Percentiles rank a stretch among this genome's conserved stretches.
These are phyloP conservation scores for Grus americana DNA, from an alignment of 2,113 vertebrate genomes.

Conservation along the genomic window DNA sequence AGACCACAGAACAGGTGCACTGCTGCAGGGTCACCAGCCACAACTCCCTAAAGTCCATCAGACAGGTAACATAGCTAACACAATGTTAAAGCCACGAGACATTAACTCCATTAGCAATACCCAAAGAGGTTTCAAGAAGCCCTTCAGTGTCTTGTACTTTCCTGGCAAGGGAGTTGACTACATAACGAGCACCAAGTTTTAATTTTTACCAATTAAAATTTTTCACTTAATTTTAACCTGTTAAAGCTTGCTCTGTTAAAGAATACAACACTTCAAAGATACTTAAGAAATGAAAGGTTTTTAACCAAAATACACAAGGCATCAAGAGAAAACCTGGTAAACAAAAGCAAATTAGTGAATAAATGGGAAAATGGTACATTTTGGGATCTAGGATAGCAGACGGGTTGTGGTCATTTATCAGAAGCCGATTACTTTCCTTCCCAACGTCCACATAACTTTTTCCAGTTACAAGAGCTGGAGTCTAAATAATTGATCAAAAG, in stretches of 20 bases:
- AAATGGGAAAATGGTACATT: neutral
- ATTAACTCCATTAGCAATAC: neutral
- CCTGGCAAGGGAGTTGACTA: neutral
- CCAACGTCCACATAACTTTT: neutral
- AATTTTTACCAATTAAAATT: neutral
- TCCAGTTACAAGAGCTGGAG: neutral
- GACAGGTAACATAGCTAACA: no score
- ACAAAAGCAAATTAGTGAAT: neutral
- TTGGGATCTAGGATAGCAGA: neutral
- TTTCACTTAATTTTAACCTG: neutral
- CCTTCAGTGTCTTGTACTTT: neutral
- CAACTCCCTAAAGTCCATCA: neutral
- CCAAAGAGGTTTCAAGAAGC: neutral
- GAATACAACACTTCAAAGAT: neutral
- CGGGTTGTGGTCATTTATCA: neutral
- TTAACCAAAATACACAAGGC: accelerated
- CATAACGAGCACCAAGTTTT: neutral
- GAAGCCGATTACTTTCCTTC: neutral
- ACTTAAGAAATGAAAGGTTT: neutral
- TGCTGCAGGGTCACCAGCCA: neutral
- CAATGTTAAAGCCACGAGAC: neutral
- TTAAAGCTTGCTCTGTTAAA: neutral
- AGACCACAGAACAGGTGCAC: neutral
- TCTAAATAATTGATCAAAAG: neutral
- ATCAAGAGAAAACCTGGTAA: neutral